These are phyloP conservation scores for Sturnira hondurensis DNA, from an alignment of 2,113 vertebrate species.

Conservation along the genomic window DNA sequence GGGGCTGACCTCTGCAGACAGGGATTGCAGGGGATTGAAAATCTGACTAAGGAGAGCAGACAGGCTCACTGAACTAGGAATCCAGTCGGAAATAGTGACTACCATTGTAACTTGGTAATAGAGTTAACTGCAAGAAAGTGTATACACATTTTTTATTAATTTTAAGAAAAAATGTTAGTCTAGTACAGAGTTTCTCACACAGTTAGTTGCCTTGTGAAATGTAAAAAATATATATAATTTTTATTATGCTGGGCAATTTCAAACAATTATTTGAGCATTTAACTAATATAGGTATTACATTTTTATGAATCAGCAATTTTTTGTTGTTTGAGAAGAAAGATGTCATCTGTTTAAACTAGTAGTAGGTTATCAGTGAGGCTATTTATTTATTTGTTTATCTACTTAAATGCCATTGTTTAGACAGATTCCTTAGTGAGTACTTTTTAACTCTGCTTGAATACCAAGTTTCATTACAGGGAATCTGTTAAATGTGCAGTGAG, in stretches of 20 bases:
- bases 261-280: background rate
- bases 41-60: background rate
- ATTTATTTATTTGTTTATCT: slow-evolving; percentile 17
- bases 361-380: background rate
- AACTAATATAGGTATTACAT: background rate
- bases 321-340: background rate
- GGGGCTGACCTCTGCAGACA: background rate
- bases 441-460: slow-evolving; percentile 44
- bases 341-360: background rate
- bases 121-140: background rate
- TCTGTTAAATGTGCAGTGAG: slow-evolving; percentile 61
- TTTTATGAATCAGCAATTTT: background rate
- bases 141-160: background rate
- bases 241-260: background rate
- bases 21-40: background rate
- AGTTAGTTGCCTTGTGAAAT: background rate
- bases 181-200: background rate
- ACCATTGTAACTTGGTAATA: background rate
- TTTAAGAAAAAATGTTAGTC: background rate
- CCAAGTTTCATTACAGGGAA: slow-evolving; percentile 43
- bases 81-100: background rate
- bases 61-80: background rate
- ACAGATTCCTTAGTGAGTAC: background rate
- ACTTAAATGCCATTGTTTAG: background rate
- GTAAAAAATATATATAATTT: background rate